Conservation (phyloP, 1,140 invertebrate genomes). For the Trachymyrmex cornetzi region DNA sequence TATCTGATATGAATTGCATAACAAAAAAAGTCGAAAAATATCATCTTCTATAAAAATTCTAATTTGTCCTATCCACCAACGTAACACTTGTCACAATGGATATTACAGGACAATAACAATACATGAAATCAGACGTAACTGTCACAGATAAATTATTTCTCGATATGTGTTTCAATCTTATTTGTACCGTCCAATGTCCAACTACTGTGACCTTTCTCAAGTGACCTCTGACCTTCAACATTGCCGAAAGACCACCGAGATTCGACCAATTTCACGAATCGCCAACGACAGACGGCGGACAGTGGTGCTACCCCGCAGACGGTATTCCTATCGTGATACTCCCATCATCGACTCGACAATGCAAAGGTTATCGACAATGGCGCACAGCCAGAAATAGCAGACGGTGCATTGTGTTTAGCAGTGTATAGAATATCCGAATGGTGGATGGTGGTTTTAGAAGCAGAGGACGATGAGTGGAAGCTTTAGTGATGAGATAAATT, state of each 20-base stretch:
- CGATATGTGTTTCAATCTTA: constrained; percentile 1
- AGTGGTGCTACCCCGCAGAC: constrained; percentile 61
- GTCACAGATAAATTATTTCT: constrained; percentile 62
- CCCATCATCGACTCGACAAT: constrained; percentile 77
- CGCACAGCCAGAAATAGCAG: constrained; percentile 81
- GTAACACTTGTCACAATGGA: not conserved
- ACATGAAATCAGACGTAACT: not conserved
- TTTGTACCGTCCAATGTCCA: constrained; percentile 6
- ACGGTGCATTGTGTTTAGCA: constrained; percentile 80
- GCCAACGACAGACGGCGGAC: constrained; percentile 62
- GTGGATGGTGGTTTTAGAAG: constrained; percentile 49
- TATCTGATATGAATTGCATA: not conserved
- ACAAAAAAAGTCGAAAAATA: not conserved
- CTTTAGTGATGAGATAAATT: constrained; percentile 27
- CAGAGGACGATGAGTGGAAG: not conserved
- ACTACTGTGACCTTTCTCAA: constrained; percentile 30
- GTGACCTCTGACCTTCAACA: constrained; percentile 65
- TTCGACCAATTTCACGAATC: constrained; percentile 73
- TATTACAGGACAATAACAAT: not conserved
- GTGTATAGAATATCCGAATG: constrained; percentile 75
- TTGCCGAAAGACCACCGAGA: constrained; percentile 39
- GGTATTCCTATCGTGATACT: constrained; percentile 73
- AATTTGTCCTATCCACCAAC: not conserved
- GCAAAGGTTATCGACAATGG: constrained; percentile 82
- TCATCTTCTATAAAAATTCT: not conserved